Evolutionary conservation across 2,888 invertebrate genomes (phyloP), one percentile per base, ranked within the genome.

Genomic region (Ormyrus rosae): DNA sequence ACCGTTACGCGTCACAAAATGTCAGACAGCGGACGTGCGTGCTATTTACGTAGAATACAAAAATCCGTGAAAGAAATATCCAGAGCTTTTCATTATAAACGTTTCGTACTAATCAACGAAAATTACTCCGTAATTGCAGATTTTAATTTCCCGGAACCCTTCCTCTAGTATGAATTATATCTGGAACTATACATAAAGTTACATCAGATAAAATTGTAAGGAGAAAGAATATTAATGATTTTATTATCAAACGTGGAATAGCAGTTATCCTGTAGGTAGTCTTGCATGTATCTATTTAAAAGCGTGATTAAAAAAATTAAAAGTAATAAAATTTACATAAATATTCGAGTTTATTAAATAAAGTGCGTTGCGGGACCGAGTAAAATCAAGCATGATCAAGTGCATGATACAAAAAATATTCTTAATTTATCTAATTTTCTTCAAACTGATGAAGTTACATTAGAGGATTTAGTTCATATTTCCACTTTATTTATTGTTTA

Each of bases 1-100:
- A 48, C 80, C 72, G 80, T 80, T 72, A 72, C 80, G 60, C 72
- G 72, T 76, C 80, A 56, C 68, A 72, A 68, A 67, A 80, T 80
- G 64, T 58, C 50, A 60, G n/a, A 48, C 60, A 19, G 58, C 58
- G 9, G 69, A 10, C 53, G 9, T 34, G 34, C 34, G 45, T 56
- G 46, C 50, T 46, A 72, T 64, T 61, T 63, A 13, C 11, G 5
- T 46, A 7, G 19, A 53, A 53, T 7, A n/a, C 9, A 58, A 70
- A 70, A 78, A 70, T 45, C 70, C 58, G 64, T 13, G 7, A 50
- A 34, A 34, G 56, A 19, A 69, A 64, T 50, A 64, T 50, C 63
- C 11, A 9, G 58, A 6, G 13, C 53, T 70, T 74, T 75, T 69
- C 68, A 56, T 76, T 61, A 76, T 68, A 68, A 76, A 68, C 76